Conservation (phyloP, 2,888 invertebrate genomes). For the Anthrax anthrax region DNA sequence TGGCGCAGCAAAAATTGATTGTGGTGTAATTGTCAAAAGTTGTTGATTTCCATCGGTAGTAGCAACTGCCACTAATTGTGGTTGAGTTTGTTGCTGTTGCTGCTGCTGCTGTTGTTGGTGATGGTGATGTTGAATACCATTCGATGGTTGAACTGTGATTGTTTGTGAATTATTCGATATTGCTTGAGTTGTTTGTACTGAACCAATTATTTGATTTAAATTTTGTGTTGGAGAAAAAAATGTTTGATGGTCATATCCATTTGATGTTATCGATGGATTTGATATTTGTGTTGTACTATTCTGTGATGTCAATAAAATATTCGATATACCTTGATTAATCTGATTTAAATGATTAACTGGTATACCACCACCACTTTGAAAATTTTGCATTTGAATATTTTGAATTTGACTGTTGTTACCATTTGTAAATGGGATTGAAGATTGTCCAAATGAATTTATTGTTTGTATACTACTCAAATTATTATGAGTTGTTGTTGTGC, state of each 20-base stretch:
- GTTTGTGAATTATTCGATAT: not conserved
- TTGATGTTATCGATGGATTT: constrained; percentile 2
- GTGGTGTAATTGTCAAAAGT: constrained; percentile 10
- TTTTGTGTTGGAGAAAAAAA: constrained; percentile 9
- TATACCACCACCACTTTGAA: constrained; percentile 1
- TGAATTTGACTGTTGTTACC: constrained; percentile 2
- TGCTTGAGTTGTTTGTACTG: not conserved
- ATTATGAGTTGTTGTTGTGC: not conserved
- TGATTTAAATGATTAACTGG: constrained; percentile 6
- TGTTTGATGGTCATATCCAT: constrained; percentile 5
- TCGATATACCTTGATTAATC: constrained; percentile 10
- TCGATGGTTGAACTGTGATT: not conserved
- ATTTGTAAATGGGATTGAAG: not conserved
- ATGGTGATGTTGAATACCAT: constrained; percentile 13
- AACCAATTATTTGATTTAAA: constrained; percentile 1
- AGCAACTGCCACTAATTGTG: constrained; percentile 18
- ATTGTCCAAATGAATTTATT: not conserved
- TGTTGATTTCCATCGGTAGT: constrained; percentile 9
- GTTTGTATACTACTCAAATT: constrained; percentile 1
- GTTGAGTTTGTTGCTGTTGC: constrained; percentile 12
- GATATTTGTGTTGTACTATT: constrained; percentile 5
- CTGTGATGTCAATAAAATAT: constrained; percentile 11
- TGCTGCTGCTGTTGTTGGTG: constrained; percentile 15
- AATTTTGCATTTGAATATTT: constrained; percentile 7
- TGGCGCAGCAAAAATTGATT: constrained; percentile 14